Base-by-base conservation (phyloP, 2,797 vertebrate genomes). In the Micropoecilia bifurca region DNA sequence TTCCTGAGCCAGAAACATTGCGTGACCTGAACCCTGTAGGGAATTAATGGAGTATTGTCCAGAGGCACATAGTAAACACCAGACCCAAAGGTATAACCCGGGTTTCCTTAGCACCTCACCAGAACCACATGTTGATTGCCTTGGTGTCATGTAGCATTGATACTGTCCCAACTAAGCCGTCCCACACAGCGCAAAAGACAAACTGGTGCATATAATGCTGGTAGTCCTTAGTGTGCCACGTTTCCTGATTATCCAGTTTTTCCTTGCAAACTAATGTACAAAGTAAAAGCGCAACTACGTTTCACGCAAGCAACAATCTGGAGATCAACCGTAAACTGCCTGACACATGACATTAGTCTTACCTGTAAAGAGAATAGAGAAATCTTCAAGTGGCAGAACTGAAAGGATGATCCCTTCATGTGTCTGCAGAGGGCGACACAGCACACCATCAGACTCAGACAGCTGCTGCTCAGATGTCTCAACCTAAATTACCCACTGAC, bases 391-490 rank as follows among this genome's bases (percentile, higher is more conserved):
- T 41, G 43, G 68, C 22, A 45, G 25, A 71, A 7, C 25, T 14
- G 22, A 45, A 50, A 43, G 66, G 66, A 43, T 69, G 1, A 41
- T 41, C 22, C 39, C 39, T 45, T 43, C 10, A 28, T 28, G 7
- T n/a, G 77, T 71, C 94, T 84, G 88, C 89, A 94, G 94, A 85
- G 91, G 92, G 91, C 88, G 74, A 75, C 81, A 73, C 92, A 90
- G 81, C 79, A 85, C 85, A 90, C 68, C 81, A 63, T 47, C 84
- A 71, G 69, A 25, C 47, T n/a, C 13, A 43, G n/a, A 85, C 88
- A 92, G 93, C 91, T 93, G 92, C 85, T 74, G 84, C 74, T 91
- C 92, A 94, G 91, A 94, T 93, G 91, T 90, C 87, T 83, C 81
- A 28, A 61, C 71, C 76, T 33, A 75, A 88, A 84, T 86, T 80